Evolutionary conservation across 2,888 invertebrate genomes (phyloP), one percentile per base, ranked within the genome.

Genomic region (Chesias legatella): DNA sequence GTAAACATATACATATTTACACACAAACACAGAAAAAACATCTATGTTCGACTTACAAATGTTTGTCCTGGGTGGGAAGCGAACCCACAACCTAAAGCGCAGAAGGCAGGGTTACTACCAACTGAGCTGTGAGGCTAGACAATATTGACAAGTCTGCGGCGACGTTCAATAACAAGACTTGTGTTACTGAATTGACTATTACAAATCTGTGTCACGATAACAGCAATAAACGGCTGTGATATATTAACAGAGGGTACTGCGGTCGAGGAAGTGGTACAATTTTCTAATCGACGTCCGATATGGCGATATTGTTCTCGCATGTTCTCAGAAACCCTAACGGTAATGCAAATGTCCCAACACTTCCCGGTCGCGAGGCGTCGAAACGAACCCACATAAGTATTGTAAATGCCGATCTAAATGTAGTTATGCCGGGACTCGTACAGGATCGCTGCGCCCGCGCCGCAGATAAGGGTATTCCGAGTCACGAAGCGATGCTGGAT

Each of bases 271-370:
- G 60, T 67, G 51, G 55, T 61, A 57, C 21, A 9, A 30, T 37
- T 37, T 22, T 32, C 17, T 13, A 33, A 44, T 30, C 30, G 31
- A 22, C 29, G 31, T 40, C 10, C 53, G 47, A 60, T 53, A 56
- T 60, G 61, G 58, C 64, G 62, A 79, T 77, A 79, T 78, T 77
- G 76, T 79, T 78, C 68, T 69, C 51, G 51, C 68, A 55, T 60
- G 71, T 78, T 75, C 72, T 66, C 71, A 75, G 76, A 72, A 76
- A 67, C 57, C 63, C 57, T 79, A 83, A 79, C 81, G 78, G 79
- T 77, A 80, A 82, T 78, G 77, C 74, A 77, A 84, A 82, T 79
- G 74, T 71, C 74, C 60, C 61, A 56, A 56, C 57, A 76, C 73
- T 84, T 84, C 84, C 84, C 76, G 73, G 74, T 74, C 62, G 63